Evolutionary conservation across 2,113 vertebrate species (phyloP).

Genomic region (Amphiprion percula): DNA sequence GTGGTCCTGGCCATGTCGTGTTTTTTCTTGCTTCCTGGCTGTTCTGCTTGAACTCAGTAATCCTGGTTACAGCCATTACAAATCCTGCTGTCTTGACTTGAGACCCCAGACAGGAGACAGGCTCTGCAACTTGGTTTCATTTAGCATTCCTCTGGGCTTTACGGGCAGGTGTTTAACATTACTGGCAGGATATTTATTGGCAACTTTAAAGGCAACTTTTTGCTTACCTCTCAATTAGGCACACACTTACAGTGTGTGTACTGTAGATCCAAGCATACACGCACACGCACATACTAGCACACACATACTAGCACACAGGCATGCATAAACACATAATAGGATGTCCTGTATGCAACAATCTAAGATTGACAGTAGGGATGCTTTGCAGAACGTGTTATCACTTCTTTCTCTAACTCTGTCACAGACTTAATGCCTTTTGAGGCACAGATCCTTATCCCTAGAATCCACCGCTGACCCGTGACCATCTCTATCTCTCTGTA

Average conservation of each 20-base stretch:
- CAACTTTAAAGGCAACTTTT: slow-evolving; percentile 85
- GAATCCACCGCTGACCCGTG: slow-evolving; percentile 55
- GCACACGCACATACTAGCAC: not conserved
- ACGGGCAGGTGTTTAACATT: slow-evolving; percentile 89
- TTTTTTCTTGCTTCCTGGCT: slow-evolving; percentile 71
- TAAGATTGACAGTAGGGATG: slow-evolving; percentile 23
- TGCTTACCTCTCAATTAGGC: slow-evolving; percentile 87
- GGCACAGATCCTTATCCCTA: slow-evolving; percentile 50
- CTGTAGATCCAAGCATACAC: slow-evolving; percentile 46
- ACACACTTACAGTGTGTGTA: slow-evolving; percentile 58
- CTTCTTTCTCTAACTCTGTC: slow-evolving; percentile 41
- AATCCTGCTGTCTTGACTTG: slow-evolving; percentile 85
- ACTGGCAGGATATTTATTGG: slow-evolving; percentile 86
- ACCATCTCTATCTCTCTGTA: slow-evolving; percentile 48
- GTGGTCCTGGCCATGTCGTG: slow-evolving; percentile 51
- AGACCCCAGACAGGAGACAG: slow-evolving; percentile 84
- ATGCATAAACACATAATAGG: slow-evolving; percentile 28
- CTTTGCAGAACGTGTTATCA: slow-evolving; percentile 28
- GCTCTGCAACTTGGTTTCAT: slow-evolving; percentile 85
- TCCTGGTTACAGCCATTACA: slow-evolving; percentile 85
- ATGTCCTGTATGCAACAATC: slow-evolving; percentile 27
- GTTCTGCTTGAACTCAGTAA: slow-evolving; percentile 82
- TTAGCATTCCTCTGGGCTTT: slow-evolving; percentile 87
- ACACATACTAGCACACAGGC: not conserved
- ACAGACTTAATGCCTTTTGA: slow-evolving; percentile 53